These are phyloP conservation scores for Noturus placidus DNA, from an alignment of 2,113 vertebrate genomes.

Conservation along the genomic window DNA sequence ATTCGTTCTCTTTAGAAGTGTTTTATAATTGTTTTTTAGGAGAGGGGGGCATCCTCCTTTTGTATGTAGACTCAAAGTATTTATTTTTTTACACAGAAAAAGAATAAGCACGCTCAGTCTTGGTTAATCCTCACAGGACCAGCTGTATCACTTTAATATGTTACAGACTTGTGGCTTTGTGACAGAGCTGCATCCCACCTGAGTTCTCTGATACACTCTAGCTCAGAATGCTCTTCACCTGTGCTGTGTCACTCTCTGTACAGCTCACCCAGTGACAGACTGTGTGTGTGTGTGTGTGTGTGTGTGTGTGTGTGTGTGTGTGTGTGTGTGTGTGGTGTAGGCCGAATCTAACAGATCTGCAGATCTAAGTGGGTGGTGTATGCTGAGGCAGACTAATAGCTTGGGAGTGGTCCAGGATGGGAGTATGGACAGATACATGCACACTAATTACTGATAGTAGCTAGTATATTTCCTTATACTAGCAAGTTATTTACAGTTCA, in stretches of 20 bases:
- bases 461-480: background rate
- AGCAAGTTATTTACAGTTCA: background rate
- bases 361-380: conserved; percentile 27
- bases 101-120: background rate
- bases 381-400: conserved; percentile 60
- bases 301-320: conserved; percentile 1
- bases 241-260: background rate
- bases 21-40: no score
- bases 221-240: background rate
- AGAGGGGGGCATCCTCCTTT: background rate
- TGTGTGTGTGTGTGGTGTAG: conserved; percentile 8
- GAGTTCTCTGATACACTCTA: background rate
- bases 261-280: background rate
- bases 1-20: background rate
- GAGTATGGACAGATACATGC: conserved; percentile 8
- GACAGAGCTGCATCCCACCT: background rate
- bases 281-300: background rate
- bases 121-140: background rate
- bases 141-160: background rate
- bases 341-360: conserved; percentile 8
- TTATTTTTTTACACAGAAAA: background rate
- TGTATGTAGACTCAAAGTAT: background rate
- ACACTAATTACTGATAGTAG: background rate
- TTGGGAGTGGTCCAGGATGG: conserved; percentile 49
- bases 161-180: background rate